Percentiles rank a stretch among this genome's conserved stretches.
These are phyloP conservation scores for Cerceris rybyensis DNA, from an alignment of 2,888 invertebrate genomes.

Conservation along the genomic window DNA sequence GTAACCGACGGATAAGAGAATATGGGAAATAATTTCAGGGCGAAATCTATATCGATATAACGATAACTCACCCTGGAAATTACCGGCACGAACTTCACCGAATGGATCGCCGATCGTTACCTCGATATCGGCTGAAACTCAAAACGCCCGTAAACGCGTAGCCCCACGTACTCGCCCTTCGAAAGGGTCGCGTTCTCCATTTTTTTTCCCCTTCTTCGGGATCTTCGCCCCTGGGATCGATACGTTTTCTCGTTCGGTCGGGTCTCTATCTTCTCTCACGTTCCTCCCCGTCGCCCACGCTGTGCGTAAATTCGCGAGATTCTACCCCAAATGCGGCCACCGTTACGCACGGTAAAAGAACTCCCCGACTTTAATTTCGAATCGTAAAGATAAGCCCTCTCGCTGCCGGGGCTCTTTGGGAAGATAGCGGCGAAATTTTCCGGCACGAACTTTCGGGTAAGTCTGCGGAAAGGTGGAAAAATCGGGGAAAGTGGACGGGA, in stretches of 20 bases:
- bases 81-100: neutral
- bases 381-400: constrained; percentile 28
- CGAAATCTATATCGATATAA: neutral
- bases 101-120: neutral
- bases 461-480: too few species aligned
- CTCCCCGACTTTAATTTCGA: constrained; percentile 19
- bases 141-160: neutral
- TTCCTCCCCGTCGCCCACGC: constrained; percentile 11
- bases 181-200: neutral
- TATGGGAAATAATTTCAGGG: neutral
- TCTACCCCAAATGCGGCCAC: constrained; percentile 18
- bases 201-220: constrained; percentile 6
- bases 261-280: constrained; percentile 6
- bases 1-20: constrained; percentile 1
- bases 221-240: constrained; percentile 29
- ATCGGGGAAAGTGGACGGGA: too few species aligned
- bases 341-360: constrained; percentile 5
- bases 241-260: constrained; percentile 19
- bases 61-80: neutral
- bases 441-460: neutral
- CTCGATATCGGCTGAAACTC: neutral
- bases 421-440: neutral
- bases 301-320: constrained; percentile 25
- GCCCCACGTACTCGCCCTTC: neutral
- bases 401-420: neutral